These are phyloP conservation scores for Eubucco bourcierii DNA, from an alignment of 2,113 vertebrate genomes.

Conservation along the genomic window DNA sequence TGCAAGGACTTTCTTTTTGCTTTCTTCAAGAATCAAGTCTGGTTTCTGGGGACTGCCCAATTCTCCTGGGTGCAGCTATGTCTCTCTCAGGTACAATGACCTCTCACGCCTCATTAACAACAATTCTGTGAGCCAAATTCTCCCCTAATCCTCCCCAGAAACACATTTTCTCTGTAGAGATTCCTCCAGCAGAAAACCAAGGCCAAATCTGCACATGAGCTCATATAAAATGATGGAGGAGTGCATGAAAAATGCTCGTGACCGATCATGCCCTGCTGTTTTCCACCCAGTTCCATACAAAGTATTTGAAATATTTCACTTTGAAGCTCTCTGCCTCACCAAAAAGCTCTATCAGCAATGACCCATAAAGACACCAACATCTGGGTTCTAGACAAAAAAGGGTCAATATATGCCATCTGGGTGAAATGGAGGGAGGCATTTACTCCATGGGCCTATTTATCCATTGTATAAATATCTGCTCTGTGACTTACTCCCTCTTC, in stretches of 20 bases:
- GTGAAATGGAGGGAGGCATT: neutral
- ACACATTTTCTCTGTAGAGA: neutral
- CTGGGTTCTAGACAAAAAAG: neutral
- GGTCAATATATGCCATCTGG: neutral
- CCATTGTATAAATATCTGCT: neutral
- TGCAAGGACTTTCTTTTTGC: neutral
- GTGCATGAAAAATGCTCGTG: constrained; percentile 10
- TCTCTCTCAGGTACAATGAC: neutral
- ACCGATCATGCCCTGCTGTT: neutral
- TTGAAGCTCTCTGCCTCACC: neutral
- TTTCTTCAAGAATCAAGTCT: neutral
- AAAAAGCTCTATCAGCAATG: neutral
- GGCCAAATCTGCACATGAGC: neutral
- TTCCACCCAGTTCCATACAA: neutral
- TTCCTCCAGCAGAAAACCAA: neutral
- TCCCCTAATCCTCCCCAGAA: constrained; percentile 14
- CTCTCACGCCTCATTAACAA: constrained; percentile 19
- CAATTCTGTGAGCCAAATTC: neutral
- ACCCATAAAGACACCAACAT: neutral
- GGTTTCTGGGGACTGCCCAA: neutral
- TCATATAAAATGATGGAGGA: constrained; percentile 23
- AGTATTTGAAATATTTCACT: constrained; percentile 11
- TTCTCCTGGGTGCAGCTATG: neutral
- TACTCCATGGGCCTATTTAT: neutral
- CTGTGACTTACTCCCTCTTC: neutral